phyloP scores from a whole-genome alignment of 2,888 invertebrate genomes.

The Hyalella azteca region DNA sequence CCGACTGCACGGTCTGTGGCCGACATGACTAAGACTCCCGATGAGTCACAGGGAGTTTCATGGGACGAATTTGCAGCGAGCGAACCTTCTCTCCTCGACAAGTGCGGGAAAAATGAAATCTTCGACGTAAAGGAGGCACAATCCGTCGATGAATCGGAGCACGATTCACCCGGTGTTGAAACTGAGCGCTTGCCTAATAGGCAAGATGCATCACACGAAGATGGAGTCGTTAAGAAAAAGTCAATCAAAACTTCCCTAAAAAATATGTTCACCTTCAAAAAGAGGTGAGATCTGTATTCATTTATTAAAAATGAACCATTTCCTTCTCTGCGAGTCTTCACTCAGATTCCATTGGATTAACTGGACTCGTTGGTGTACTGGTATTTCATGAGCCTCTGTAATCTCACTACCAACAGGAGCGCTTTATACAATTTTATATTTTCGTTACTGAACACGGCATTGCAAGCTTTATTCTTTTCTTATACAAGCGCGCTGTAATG shows the following conservation, averaged over 20 bases:
- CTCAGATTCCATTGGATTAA: neutral
- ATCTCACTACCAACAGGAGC: too few relatives aligned
- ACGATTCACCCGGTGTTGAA: neutral
- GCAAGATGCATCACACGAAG: neutral
- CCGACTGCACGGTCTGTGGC: constrained; percentile 29
- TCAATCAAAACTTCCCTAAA: constrained; percentile 49
- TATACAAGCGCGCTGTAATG: too few relatives aligned
- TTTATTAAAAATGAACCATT: neutral
- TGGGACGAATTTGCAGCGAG: neutral
- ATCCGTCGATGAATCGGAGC: neutral
- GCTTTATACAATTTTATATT: too few relatives aligned
- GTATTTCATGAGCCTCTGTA: too few relatives aligned
- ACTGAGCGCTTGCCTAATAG: neutral
- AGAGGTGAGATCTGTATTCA: constrained; percentile 46
- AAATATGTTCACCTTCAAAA: constrained; percentile 58
- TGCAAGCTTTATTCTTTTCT: too few relatives aligned
- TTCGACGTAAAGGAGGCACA: neutral
- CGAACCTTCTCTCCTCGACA: neutral
- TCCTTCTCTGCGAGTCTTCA: neutral
- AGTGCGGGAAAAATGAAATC: neutral
- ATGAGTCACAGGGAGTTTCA: neutral
- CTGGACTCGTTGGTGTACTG: too few relatives aligned
- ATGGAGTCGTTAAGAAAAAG: constrained; percentile 45
- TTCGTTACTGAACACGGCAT: too few relatives aligned
- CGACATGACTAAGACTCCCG: neutral